phyloP scores from a whole-genome alignment of 2,888 invertebrate genomes.

The Sphaerophoria taeniata region DNA sequence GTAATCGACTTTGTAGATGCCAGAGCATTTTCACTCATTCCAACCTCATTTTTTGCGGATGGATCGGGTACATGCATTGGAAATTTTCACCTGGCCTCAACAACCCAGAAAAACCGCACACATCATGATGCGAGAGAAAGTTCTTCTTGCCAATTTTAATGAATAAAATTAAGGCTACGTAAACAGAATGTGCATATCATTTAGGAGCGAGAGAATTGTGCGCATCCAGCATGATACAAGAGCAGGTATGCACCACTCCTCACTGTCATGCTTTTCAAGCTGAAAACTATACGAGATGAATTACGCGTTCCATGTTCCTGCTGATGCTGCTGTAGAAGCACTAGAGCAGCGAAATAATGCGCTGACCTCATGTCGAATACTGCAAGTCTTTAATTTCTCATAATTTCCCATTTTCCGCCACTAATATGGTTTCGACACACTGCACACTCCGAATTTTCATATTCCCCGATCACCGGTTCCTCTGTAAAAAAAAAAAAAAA shows the following conservation, averaged over 20 bases:
- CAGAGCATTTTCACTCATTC: conserved; percentile 11
- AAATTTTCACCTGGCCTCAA: conserved; percentile 3
- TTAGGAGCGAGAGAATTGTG: conserved; percentile 64
- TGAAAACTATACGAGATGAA: too few relatives aligned
- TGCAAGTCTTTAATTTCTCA: conserved; percentile 73
- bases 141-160: conserved; percentile 38
- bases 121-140: conserved; percentile 9
- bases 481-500: conserved; percentile 20
- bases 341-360: conserved; percentile 48
- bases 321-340: background rate
- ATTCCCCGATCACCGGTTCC: conserved; percentile 7
- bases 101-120: background rate
- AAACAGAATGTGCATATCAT: conserved; percentile 59
- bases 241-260: too few relatives aligned
- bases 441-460: conserved; percentile 16
- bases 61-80: background rate
- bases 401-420: conserved; percentile 72
- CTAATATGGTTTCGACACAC: conserved; percentile 69
- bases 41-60: background rate
- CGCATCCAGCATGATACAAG: conserved; percentile 9
- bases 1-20: conserved; percentile 21
- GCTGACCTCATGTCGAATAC: conserved; percentile 73
- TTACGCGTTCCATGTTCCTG: too few relatives aligned
- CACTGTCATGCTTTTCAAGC: conserved; percentile 5
- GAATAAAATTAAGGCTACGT: conserved; percentile 70